Conservation (phyloP, 2,797 vertebrate species). For the Gymnocypris eckloni region DNA sequence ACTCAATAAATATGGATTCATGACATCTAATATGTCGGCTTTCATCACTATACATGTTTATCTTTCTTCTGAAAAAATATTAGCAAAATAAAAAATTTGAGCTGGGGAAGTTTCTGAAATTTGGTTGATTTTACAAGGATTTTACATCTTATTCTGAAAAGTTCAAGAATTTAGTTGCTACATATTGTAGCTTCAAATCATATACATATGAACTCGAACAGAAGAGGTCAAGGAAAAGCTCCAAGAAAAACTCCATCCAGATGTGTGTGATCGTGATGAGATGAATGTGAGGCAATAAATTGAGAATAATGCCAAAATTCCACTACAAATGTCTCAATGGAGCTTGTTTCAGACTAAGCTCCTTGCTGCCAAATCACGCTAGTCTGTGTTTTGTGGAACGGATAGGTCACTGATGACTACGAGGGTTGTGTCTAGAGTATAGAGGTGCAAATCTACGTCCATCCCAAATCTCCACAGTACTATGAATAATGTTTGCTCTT, state of each 20-base stretch:
- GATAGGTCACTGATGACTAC: conserved; percentile 23
- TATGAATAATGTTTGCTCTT: conserved; percentile 3
- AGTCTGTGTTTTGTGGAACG: conserved; percentile 7
- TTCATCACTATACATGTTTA: too few species aligned
- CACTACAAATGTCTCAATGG: conserved; percentile 6
- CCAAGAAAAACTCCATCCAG: conserved; percentile 26
- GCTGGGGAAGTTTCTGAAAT: too few species aligned
- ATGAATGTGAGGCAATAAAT: conserved; percentile 22
- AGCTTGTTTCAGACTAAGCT: conserved; percentile 4
- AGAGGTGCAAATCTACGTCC: conserved; percentile 18
- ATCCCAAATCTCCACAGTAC: conserved; percentile 22
- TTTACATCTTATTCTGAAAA: not conserved
- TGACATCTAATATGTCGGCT: too few species aligned
- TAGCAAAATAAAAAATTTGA: too few species aligned
- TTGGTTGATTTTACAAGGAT: too few species aligned
- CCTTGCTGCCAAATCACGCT: conserved; percentile 7
- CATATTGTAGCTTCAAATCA: not conserved
- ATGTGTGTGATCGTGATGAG: conserved; percentile 13
- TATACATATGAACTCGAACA: not conserved
- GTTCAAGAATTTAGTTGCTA: conserved; percentile 1
- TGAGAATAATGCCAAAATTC: conserved; percentile 8
- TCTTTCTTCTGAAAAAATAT: too few species aligned
- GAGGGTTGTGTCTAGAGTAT: not conserved
- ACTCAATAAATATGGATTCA: too few species aligned
- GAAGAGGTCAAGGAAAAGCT: not conserved